phyloP scores from a whole-genome alignment of 1,140 invertebrate species.

The Drosophila repletoides region DNA sequence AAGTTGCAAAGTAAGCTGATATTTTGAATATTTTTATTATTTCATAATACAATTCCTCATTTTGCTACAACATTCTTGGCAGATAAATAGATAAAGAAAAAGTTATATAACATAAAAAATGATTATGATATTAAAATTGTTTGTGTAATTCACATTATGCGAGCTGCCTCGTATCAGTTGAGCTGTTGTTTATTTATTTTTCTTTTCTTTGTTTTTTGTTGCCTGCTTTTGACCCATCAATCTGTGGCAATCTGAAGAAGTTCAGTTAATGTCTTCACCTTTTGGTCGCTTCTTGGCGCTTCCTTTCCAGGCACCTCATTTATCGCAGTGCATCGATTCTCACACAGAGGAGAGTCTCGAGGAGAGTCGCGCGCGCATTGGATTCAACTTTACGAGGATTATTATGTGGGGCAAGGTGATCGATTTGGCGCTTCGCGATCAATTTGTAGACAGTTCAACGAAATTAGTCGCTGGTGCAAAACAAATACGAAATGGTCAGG shows the following conservation, averaged over 20 bases:
- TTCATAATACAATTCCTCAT: too few relatives aligned
- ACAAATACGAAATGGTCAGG: too few relatives aligned
- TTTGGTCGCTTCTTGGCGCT: slow-evolving; percentile 11
- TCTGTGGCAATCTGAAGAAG: neutral
- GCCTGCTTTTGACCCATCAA: neutral
- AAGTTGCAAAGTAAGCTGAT: too few relatives aligned
- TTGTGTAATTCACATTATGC: neutral
- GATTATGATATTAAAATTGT: neutral
- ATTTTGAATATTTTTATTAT: too few relatives aligned
- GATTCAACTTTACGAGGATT: slow-evolving; percentile 62
- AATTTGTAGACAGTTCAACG: slow-evolving; percentile 77
- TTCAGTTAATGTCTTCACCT: slow-evolving; percentile 3
- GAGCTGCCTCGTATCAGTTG: neutral
- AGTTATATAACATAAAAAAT: neutral
- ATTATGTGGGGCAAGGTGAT: slow-evolving; percentile 77
- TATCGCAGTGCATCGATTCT: slow-evolving; percentile 63
- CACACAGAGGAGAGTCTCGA: slow-evolving; percentile 42
- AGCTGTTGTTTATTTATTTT: slow-evolving; percentile 1
- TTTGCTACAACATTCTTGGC: too few relatives aligned
- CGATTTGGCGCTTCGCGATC: slow-evolving; percentile 82
- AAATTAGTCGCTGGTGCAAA: slow-evolving; percentile 64
- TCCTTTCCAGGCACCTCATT: slow-evolving; percentile 26
- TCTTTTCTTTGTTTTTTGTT: neutral
- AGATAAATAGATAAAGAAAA: too few relatives aligned
- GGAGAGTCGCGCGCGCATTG: slow-evolving; percentile 44